These are phyloP conservation scores for Pseudolaguvia tuberculata DNA, from an alignment of 2,113 vertebrate species.

Conservation along the genomic window DNA sequence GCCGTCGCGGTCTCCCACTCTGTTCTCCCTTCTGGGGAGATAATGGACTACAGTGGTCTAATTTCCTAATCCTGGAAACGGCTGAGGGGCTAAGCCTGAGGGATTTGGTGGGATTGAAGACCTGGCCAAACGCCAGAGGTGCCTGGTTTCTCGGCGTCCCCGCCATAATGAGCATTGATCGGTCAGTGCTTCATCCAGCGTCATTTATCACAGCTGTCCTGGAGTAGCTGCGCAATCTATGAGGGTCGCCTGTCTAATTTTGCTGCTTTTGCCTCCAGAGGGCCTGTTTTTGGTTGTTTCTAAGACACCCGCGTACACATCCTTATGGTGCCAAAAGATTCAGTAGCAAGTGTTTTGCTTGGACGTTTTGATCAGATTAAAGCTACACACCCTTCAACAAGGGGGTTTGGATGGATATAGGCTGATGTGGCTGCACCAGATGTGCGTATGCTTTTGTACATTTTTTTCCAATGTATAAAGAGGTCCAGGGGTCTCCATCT, in stretches of 20 bases:
- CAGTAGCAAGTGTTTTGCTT: slow-evolving; percentile 6
- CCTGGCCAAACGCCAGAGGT: slow-evolving; percentile 59
- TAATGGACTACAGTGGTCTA: slow-evolving; percentile 75
- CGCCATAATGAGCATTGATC: slow-evolving; percentile 39
- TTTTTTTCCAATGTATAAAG: too few relatives aligned
- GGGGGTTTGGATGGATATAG: background rate
- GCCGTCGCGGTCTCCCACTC: background rate
- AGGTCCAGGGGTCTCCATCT: background rate
- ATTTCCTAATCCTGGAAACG: slow-evolving; percentile 73
- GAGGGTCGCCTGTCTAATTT: slow-evolving; percentile 19
- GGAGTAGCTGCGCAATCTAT: background rate
- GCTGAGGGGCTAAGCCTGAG: slow-evolving; percentile 70
- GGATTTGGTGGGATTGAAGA: slow-evolving; percentile 59
- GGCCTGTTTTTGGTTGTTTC: background rate
- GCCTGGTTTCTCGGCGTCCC: slow-evolving; percentile 17
- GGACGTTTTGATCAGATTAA: slow-evolving; percentile 13
- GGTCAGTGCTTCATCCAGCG: slow-evolving; percentile 11
- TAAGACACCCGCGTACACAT: background rate
- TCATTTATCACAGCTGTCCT: slow-evolving; percentile 30
- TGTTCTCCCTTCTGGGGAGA: slow-evolving; percentile 52
- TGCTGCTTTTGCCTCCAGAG: background rate
- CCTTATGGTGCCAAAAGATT: slow-evolving; percentile 10
- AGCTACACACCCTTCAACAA: background rate
- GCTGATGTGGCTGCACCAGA: background rate
- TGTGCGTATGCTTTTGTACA: background rate